phyloP scores from a whole-genome alignment of 2,888 invertebrate genomes.

The Aphidius colemani region DNA sequence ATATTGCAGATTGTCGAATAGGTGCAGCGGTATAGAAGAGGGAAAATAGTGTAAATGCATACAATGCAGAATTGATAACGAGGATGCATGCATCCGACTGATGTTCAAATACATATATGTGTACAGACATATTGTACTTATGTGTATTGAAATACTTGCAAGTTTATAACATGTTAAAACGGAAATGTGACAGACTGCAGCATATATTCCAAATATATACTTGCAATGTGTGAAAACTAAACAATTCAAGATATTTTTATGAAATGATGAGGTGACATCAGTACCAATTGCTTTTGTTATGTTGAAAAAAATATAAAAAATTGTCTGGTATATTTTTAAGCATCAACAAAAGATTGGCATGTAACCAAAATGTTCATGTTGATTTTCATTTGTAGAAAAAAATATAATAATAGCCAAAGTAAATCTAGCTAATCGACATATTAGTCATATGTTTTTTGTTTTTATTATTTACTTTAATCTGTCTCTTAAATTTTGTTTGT shows the following conservation, averaged over 20 bases:
- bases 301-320: too few relatives aligned
- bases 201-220: background rate
- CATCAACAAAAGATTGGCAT: too few relatives aligned
- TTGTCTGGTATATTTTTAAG: too few relatives aligned
- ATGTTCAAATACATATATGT: background rate
- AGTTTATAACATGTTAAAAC: slow-evolving; percentile 14
- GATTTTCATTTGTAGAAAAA: too few relatives aligned
- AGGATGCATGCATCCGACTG: slow-evolving; percentile 12
- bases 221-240: too few relatives aligned
- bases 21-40: slow-evolving; percentile 3
- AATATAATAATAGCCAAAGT: too few relatives aligned
- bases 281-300: too few relatives aligned
- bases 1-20: background rate
- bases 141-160: slow-evolving; percentile 16
- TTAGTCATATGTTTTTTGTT: background rate
- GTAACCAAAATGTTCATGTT: too few relatives aligned
- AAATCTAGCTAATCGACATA: background rate
- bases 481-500: background rate
- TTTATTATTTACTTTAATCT: background rate
- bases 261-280: too few relatives aligned
- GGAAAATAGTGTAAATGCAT: slow-evolving; percentile 14
- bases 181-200: slow-evolving; percentile 20
- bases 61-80: slow-evolving; percentile 20
- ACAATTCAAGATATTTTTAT: too few relatives aligned
- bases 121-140: background rate